Percentiles rank a stretch among this genome's conserved stretches.
phyloP scores from a whole-genome alignment of 1,140 invertebrate species.

The Scaptodrosophila lebanonensis region DNA sequence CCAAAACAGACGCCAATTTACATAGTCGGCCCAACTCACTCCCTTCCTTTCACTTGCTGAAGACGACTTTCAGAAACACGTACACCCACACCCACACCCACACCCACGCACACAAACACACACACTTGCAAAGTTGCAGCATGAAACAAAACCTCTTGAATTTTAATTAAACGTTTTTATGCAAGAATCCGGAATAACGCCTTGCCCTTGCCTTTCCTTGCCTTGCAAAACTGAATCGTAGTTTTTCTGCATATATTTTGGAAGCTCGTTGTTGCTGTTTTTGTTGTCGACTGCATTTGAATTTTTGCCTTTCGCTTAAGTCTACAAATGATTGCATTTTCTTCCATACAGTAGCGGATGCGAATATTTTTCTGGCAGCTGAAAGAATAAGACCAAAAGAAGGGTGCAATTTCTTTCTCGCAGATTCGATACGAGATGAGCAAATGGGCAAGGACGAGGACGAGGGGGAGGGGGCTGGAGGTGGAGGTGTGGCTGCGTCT shows the following conservation, averaged over 20 bases:
- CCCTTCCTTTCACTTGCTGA: not conserved
- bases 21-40: conserved; percentile 48
- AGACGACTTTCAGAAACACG: not conserved
- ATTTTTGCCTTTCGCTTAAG: conserved; percentile 60
- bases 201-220: conserved; percentile 29
- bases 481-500: conserved; percentile 1
- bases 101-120: not conserved
- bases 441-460: conserved; percentile 21
- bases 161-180: conserved; percentile 74
- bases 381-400: conserved; percentile 33
- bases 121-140: conserved; percentile 53
- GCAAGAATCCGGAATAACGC: conserved; percentile 51
- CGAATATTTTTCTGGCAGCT: conserved; percentile 71
- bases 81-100: conserved; percentile 2
- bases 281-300: conserved; percentile 48
- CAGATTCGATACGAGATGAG: no score
- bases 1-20: conserved; percentile 72
- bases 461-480: not conserved
- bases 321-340: conserved; percentile 63
- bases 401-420: no score
- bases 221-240: not conserved
- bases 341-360: conserved; percentile 31
- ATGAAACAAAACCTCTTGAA: conserved; percentile 69
- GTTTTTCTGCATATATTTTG: conserved; percentile 46
- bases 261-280: conserved; percentile 29